Conservation (phyloP, 2,888 invertebrate genomes). For the Tinea semifulvella region DNA sequence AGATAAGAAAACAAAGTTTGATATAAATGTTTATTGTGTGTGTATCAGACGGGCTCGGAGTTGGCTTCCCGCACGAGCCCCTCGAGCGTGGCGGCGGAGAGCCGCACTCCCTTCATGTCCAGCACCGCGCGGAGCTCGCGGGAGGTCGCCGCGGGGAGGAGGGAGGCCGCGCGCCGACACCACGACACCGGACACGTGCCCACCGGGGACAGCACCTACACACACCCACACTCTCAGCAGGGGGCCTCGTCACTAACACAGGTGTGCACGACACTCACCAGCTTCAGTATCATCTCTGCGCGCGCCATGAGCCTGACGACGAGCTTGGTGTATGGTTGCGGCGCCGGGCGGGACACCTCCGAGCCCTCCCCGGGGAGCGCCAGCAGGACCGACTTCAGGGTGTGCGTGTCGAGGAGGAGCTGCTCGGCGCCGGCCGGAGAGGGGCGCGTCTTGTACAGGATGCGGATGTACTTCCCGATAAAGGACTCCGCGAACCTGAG, state of each 20-base stretch:
- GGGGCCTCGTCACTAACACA: not conserved
- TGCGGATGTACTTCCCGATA: slow-evolving; percentile 93
- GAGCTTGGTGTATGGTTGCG: slow-evolving; percentile 81
- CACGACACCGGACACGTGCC: slow-evolving; percentile 76
- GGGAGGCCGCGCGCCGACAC: slow-evolving; percentile 87
- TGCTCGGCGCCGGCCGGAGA: slow-evolving; percentile 94
- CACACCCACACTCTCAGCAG: not conserved
- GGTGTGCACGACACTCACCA: slow-evolving; percentile 47
- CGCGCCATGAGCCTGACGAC: slow-evolving; percentile 93
- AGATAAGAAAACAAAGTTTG: too few relatives aligned
- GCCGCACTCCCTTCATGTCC: slow-evolving; percentile 88
- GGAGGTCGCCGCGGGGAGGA: slow-evolving; percentile 88
- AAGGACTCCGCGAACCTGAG: slow-evolving; percentile 95
- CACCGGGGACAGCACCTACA: slow-evolving; percentile 84
- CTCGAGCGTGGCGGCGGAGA: slow-evolving; percentile 38
- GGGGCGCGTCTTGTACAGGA: slow-evolving; percentile 90
- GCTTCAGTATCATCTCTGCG: slow-evolving; percentile 98
- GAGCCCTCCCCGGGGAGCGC: slow-evolving; percentile 94
- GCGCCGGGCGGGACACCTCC: slow-evolving; percentile 87
- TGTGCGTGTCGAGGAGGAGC: slow-evolving; percentile 90
- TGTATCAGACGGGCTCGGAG: too few relatives aligned
- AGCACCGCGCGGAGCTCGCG: slow-evolving; percentile 93
- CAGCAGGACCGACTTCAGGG: slow-evolving; percentile 92
- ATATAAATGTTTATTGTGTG: too few relatives aligned
- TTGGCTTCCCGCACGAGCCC: slow-evolving; percentile 22